A percentile compares a stretch with the other conserved stretches of the same genome.
These are phyloP conservation scores for Trichoplusia ni DNA, from an alignment of 1,140 invertebrate species.

Conservation along the genomic window DNA sequence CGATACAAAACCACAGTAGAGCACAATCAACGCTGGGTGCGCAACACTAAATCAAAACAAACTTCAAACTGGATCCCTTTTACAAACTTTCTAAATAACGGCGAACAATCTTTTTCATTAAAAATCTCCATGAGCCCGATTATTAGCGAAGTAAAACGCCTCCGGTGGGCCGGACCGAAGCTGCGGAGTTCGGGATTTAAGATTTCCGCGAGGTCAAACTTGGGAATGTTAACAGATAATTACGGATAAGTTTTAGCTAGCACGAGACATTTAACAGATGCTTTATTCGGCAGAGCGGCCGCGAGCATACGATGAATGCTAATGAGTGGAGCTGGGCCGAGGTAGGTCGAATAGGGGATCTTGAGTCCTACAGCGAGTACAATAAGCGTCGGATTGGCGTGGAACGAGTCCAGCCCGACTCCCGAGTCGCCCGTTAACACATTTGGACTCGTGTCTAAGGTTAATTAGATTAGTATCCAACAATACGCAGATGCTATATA, in stretches of 20 bases:
- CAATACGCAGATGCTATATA: slow-evolving; percentile 55
- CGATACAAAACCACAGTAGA: slow-evolving; percentile 71
- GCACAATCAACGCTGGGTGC: slow-evolving; percentile 65
- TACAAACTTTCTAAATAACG: slow-evolving; percentile 77
- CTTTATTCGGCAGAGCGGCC: slow-evolving; percentile 76
- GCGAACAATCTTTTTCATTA: slow-evolving; percentile 79
- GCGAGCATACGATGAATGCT: slow-evolving; percentile 76
- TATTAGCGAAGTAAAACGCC: slow-evolving; percentile 77
- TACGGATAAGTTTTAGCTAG: slow-evolving; percentile 78
- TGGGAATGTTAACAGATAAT: slow-evolving; percentile 81
- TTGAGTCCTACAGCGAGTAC: slow-evolving; percentile 46
- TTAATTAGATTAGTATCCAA: slow-evolving; percentile 76
- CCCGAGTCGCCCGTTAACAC: slow-evolving; percentile 72
- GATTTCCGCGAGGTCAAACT: slow-evolving; percentile 78
- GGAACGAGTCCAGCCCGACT: slow-evolving; percentile 41
- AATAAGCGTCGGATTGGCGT: slow-evolving; percentile 51
- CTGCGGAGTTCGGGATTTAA: slow-evolving; percentile 62
- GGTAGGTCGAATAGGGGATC: slow-evolving; percentile 49
- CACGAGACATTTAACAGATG: slow-evolving; percentile 81
- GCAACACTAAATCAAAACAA: slow-evolving; percentile 78
- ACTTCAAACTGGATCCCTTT: slow-evolving; percentile 74
- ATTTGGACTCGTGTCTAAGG: slow-evolving; percentile 77
- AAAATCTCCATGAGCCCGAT: slow-evolving; percentile 78
- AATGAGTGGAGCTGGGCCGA: slow-evolving; percentile 61
- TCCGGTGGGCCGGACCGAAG: slow-evolving; percentile 60